These are phyloP conservation scores for Meganola albula DNA, from an alignment of 2,888 invertebrate species.

Conservation along the genomic window DNA sequence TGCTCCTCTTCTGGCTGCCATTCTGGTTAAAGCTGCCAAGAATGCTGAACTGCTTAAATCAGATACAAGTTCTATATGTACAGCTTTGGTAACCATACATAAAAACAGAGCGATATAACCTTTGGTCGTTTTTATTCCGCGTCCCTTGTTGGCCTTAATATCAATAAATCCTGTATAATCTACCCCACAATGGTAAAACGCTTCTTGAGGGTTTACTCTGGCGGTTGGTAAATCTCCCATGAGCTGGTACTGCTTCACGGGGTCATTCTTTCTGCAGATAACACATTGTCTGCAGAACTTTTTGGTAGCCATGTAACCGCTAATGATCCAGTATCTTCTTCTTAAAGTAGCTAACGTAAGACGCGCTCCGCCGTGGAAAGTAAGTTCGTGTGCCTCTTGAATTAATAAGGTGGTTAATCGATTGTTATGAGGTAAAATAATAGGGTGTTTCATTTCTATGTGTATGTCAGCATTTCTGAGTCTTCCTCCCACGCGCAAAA, in stretches of 20 bases:
- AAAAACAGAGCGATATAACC: constrained; percentile 17
- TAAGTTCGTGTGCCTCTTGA: constrained; percentile 12
- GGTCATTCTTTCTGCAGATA: constrained; percentile 9
- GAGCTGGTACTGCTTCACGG: constrained; percentile 10
- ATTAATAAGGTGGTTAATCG: constrained; percentile 12
- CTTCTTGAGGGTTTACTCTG: constrained; percentile 4
- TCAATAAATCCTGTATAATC: constrained; percentile 17
- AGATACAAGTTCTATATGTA: constrained; percentile 4
- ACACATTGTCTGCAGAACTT: constrained; percentile 13
- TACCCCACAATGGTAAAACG: constrained; percentile 19
- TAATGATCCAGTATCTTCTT: background rate
- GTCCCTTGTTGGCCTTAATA: constrained; percentile 14
- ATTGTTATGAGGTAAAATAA: constrained; percentile 11
- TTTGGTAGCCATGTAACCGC: constrained; percentile 12
- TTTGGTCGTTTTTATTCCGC: constrained; percentile 11
- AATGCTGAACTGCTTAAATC: too few species aligned
- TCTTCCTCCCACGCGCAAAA: constrained; percentile 14
- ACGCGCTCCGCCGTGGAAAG: constrained; percentile 1
- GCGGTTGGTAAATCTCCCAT: constrained; percentile 13
- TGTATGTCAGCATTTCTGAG: constrained; percentile 10
- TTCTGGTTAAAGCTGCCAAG: too few species aligned
- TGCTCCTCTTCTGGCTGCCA: too few species aligned
- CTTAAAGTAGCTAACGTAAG: background rate
- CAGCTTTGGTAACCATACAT: constrained; percentile 11
- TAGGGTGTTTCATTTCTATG: constrained; percentile 12